phyloP scores from a whole-genome alignment of 92 coral and sea anemone genomes.

The Phymanthus crucifer region DNA sequence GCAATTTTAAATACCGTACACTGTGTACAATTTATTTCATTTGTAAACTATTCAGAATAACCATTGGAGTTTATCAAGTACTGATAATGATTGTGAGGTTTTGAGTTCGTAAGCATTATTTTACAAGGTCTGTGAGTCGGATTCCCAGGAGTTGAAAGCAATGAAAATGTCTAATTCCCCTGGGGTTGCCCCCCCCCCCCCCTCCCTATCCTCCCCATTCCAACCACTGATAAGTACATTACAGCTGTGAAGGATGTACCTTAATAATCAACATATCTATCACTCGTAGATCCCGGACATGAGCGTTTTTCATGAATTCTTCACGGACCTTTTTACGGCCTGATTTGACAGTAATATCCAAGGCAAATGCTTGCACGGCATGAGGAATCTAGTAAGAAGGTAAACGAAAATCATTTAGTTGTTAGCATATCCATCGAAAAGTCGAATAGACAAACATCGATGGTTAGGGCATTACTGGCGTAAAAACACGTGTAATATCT shows the following conservation, averaged over 20 bases:
- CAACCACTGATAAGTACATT: neutral
- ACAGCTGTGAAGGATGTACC: constrained; percentile 39
- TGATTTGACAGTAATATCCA: constrained; percentile 81
- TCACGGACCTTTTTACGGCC: constrained; percentile 92
- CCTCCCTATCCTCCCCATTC: neutral
- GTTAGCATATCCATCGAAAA: too few relatives aligned
- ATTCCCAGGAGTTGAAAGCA: neutral
- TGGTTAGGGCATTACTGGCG: neutral
- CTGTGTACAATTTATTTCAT: neutral
- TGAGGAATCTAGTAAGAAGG: constrained; percentile 73
- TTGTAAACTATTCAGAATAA: neutral
- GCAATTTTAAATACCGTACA: too few relatives aligned
- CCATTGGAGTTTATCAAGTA: too few relatives aligned
- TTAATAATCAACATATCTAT: constrained; percentile 97
- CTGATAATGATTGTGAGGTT: neutral
- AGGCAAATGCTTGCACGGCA: constrained; percentile 82
- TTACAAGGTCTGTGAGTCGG: neutral
- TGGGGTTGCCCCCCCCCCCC: neutral
- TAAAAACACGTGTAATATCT: neutral
- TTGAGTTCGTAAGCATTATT: neutral
- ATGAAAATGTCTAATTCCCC: neutral
- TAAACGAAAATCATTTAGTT: neutral
- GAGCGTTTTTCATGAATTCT: constrained; percentile 86
- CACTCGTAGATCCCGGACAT: constrained; percentile 80
- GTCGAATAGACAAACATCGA: neutral